A percentile compares a stretch with the other conserved stretches of the same genome.
These are phyloP conservation scores for Grantiella picta DNA, from an alignment of 2,113 vertebrate genomes.

Conservation along the genomic window DNA sequence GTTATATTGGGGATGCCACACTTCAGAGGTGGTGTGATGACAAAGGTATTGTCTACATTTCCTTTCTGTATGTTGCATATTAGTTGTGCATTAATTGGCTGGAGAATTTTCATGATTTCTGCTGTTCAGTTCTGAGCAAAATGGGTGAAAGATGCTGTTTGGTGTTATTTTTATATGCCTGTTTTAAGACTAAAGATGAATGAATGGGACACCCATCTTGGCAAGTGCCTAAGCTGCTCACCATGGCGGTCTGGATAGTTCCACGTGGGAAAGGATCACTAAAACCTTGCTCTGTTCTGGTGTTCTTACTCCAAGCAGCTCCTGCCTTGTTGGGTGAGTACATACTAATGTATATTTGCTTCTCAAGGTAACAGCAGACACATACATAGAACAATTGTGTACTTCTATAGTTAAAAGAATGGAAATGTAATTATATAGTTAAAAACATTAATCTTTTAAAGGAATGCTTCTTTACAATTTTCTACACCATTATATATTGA, in stretches of 20 bases:
- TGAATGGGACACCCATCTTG: background rate
- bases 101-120: background rate
- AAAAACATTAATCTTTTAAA: background rate
- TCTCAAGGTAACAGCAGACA: background rate
- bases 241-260: background rate
- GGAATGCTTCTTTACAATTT: background rate
- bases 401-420: background rate
- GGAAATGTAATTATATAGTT: background rate
- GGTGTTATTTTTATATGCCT: background rate
- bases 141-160: background rate
- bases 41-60: background rate
- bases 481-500: background rate
- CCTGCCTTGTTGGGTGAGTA: accelerated
- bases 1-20: background rate
- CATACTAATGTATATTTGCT: background rate
- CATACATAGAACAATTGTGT: background rate
- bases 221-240: background rate
- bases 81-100: background rate
- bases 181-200: background rate
- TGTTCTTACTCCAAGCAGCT: background rate
- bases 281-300: background rate
- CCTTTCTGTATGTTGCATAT: accelerated
- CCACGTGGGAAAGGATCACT: background rate
- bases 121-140: background rate
- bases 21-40: background rate